These are phyloP conservation scores for Amblyopsis rosae DNA, from an alignment of 2,113 vertebrate species.

Conservation along the genomic window DNA sequence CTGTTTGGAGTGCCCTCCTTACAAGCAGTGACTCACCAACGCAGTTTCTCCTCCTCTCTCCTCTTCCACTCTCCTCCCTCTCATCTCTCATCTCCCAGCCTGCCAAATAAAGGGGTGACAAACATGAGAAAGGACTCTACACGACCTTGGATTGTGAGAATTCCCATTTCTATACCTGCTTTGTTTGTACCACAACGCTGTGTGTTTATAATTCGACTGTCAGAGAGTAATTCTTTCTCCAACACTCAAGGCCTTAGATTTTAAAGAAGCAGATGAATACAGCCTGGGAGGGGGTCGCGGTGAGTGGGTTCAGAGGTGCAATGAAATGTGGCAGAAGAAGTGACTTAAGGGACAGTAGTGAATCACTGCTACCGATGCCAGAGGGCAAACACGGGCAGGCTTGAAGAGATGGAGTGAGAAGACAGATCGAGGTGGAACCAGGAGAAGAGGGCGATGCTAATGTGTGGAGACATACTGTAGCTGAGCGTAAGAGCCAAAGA, in stretches of 20 bases:
- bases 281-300: constrained; percentile 6
- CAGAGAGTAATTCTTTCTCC: not conserved
- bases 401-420: not conserved
- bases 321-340: constrained; percentile 4
- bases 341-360: not conserved
- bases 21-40: constrained; percentile 64
- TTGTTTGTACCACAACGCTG: constrained; percentile 32
- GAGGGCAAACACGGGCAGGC: constrained; percentile 20
- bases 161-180: constrained; percentile 26
- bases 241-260: constrained; percentile 10
- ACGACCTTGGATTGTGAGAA: constrained; percentile 37
- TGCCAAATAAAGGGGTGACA: constrained; percentile 64
- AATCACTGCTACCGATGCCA: constrained; percentile 25
- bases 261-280: constrained; percentile 19
- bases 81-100: constrained; percentile 37
- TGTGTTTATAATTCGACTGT: constrained; percentile 25
- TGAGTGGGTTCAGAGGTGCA: not conserved
- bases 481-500: not conserved
- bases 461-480: not conserved
- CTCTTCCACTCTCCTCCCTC: constrained; percentile 38
- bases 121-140: constrained; percentile 46
- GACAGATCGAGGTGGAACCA: constrained; percentile 26
- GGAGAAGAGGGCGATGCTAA: constrained; percentile 2
- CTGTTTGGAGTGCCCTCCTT: constrained; percentile 57
- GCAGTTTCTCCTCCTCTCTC: constrained; percentile 41